phyloP scores from a whole-genome alignment of 2,888 invertebrate genomes.

The Tetragonisca angustula region DNA sequence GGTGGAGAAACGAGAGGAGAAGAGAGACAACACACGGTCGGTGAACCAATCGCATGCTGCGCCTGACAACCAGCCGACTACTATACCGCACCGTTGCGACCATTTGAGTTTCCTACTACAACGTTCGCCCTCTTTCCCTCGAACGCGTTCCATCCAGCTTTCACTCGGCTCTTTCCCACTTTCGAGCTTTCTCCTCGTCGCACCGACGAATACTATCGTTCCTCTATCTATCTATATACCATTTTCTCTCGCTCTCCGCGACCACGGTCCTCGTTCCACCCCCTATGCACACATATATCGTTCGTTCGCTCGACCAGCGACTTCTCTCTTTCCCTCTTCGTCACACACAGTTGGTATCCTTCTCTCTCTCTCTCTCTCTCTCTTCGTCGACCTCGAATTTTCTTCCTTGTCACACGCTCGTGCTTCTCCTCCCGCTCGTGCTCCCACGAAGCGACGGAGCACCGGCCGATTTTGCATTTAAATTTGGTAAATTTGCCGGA shows the following conservation, averaged over 20 bases:
- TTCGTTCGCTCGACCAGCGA: constrained; percentile 29
- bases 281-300: constrained; percentile 10
- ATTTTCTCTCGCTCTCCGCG: constrained; percentile 63
- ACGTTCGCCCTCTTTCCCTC: constrained; percentile 62
- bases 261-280: constrained; percentile 46
- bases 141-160: constrained; percentile 60
- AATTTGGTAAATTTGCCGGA: constrained; percentile 83
- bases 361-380: not conserved
- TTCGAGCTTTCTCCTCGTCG: constrained; percentile 39
- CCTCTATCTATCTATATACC: constrained; percentile 71
- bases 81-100: constrained; percentile 77
- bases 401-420: constrained; percentile 20
- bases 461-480: constrained; percentile 83
- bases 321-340: not conserved
- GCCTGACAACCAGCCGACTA: constrained; percentile 80
- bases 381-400: not conserved
- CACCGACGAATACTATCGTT: constrained; percentile 62
- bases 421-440: constrained; percentile 33
- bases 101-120: constrained; percentile 80
- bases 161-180: constrained; percentile 46
- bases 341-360: not conserved
- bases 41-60: constrained; percentile 79
- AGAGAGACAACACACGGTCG: constrained; percentile 70
- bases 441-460: constrained; percentile 68
- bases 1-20: constrained; percentile 59